Evolutionary conservation across 2,113 vertebrate species (phyloP).

Genomic region (Emydura subglobosa): DNA sequence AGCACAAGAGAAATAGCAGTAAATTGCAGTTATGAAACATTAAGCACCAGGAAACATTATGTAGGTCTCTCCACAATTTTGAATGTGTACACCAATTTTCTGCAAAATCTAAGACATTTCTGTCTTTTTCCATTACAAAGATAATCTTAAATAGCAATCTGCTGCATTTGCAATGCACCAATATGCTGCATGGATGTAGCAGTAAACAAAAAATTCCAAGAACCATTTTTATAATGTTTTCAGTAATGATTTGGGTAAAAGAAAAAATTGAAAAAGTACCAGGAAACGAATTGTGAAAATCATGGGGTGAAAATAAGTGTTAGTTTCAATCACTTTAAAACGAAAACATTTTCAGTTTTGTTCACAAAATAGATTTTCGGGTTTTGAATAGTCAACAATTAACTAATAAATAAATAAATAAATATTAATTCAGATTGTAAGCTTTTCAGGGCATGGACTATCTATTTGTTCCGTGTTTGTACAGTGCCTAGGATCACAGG

Average conservation of each 20-base stretch:
- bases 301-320: neutral
- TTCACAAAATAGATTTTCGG: neutral
- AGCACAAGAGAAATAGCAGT: neutral
- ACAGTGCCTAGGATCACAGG: neutral
- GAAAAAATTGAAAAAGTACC: neutral
- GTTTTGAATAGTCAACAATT: neutral
- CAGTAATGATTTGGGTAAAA: neutral
- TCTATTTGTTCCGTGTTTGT: neutral
- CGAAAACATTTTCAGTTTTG: neutral
- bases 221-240: neutral
- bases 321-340: neutral
- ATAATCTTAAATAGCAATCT: neutral
- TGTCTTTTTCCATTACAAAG: neutral
- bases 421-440: neutral
- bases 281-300: neutral
- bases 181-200: neutral
- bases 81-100: neutral
- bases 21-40: neutral
- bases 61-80: neutral
- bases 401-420: neutral
- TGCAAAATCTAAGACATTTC: neutral
- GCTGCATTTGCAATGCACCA: neutral
- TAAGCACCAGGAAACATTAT: neutral
- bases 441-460: rapidly evolving
- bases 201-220: neutral